Conservation (phyloP, 2,797 vertebrate genomes). For the Trachurus trachurus region DNA sequence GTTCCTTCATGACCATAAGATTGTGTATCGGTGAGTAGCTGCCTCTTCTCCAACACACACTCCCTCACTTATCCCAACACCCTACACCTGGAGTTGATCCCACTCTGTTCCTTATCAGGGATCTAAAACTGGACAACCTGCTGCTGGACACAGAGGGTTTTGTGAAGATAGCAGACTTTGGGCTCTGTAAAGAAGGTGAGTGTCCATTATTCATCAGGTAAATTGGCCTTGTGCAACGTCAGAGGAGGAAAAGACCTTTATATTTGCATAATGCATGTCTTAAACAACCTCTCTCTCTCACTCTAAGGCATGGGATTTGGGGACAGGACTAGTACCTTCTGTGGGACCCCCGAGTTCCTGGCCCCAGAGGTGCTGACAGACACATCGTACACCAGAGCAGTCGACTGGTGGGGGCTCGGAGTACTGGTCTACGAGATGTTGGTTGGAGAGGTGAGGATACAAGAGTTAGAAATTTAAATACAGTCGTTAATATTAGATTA, state of each 20-base stretch:
- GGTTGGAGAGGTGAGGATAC: conserved; percentile 92
- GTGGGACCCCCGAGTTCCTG: conserved; percentile 94
- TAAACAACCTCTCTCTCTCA: background rate
- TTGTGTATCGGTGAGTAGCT: conserved; percentile 91
- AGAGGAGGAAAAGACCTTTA: background rate
- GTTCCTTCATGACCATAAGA: conserved; percentile 93
- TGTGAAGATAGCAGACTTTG: conserved; percentile 95
- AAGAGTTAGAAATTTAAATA: background rate
- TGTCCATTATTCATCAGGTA: background rate
- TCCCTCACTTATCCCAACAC: background rate
- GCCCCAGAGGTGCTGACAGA: conserved; percentile 94
- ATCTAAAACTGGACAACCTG: conserved; percentile 94
- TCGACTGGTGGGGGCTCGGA: conserved; percentile 96
- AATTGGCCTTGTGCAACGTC: background rate
- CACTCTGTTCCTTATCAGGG: conserved; percentile 77
- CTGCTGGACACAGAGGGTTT: conserved; percentile 92
- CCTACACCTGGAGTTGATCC: background rate
- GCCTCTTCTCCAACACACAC: background rate
- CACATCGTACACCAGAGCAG: conserved; percentile 92
- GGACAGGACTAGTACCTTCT: conserved; percentile 94
- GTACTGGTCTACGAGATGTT: conserved; percentile 95
- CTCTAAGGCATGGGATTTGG: conserved; percentile 91
- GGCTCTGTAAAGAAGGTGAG: conserved; percentile 95
- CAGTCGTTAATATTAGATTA: background rate
- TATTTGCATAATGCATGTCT: background rate